Conservation (phyloP, 1,140 invertebrate species). For the Sarcophaga peregrina region DNA sequence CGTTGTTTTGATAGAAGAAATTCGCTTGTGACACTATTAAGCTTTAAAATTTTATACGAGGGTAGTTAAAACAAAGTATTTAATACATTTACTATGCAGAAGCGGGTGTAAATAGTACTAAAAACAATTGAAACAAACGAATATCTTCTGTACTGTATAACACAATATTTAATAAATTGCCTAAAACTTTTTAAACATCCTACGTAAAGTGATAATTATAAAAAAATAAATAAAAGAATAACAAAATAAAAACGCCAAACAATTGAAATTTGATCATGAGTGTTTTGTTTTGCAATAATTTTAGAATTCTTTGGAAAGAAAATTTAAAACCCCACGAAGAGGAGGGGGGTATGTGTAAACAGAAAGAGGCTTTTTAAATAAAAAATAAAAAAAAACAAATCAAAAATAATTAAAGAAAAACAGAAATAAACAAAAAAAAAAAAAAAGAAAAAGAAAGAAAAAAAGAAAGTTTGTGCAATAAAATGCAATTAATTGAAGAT, state of each 20-base stretch:
- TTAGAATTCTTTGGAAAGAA: neutral
- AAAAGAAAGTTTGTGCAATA: neutral
- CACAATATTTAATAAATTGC: no score
- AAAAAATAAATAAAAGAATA: no score
- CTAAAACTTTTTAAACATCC: no score
- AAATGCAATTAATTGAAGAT: constrained; percentile 5
- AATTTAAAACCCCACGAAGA: neutral
- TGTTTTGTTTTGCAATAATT: neutral
- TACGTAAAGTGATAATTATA: no score
- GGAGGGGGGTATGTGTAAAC: neutral
- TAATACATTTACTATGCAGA: no score
- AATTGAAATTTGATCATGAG: no score
- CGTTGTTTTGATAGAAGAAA: neutral
- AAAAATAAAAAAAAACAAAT: neutral
- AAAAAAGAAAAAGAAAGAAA: neutral
- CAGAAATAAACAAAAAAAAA: neutral
- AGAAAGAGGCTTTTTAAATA: neutral
- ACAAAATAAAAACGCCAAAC: no score
- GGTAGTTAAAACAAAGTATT: no score
- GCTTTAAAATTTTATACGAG: no score
- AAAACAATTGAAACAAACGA: no score
- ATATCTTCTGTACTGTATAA: no score
- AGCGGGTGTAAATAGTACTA: no score
- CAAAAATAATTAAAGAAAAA: neutral
- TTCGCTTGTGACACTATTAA: neutral